Conservation (phyloP, 1,140 invertebrate species). For the Pogonomyrmex californicus region DNA sequence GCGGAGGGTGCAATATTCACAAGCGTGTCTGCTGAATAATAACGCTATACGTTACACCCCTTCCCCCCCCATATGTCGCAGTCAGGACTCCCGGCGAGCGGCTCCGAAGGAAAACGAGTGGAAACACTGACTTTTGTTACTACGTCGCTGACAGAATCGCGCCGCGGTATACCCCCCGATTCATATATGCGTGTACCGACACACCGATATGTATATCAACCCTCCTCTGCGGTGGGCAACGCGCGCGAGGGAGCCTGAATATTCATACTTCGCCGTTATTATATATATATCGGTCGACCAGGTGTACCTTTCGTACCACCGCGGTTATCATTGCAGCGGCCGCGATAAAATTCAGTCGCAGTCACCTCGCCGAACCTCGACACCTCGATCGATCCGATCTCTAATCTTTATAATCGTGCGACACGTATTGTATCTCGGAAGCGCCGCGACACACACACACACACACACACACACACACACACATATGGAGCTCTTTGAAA, state of each 20-base stretch:
- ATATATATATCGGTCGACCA: slow-evolving; percentile 47
- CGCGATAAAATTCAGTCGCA: slow-evolving; percentile 41
- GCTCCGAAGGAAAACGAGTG: slow-evolving; percentile 51
- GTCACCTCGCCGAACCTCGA: not conserved
- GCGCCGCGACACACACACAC: too few relatives aligned
- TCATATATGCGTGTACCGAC: slow-evolving; percentile 41
- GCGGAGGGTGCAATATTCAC: slow-evolving; percentile 44
- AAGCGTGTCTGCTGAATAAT: slow-evolving; percentile 58
- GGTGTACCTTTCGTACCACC: slow-evolving; percentile 19
- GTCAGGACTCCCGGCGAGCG: slow-evolving; percentile 11
- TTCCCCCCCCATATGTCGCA: slow-evolving; percentile 49
- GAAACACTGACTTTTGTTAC: slow-evolving; percentile 53
- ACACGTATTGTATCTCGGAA: not conserved
- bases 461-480: too few relatives aligned
- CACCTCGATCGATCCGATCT: slow-evolving; percentile 15
- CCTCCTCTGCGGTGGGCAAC: not conserved
- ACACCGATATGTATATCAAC: slow-evolving; percentile 31
- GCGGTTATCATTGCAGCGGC: slow-evolving; percentile 4
- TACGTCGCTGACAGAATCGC: slow-evolving; percentile 46
- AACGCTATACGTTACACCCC: slow-evolving; percentile 51
- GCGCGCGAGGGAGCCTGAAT: slow-evolving; percentile 32
- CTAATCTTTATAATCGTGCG: slow-evolving; percentile 20
- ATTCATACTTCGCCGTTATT: slow-evolving; percentile 55
- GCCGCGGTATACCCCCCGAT: slow-evolving; percentile 25
- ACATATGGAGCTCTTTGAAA: not conserved